Evolutionary conservation across 2,797 vertebrate genomes (phyloP).

Genomic region (Rachycentron canadum): DNA sequence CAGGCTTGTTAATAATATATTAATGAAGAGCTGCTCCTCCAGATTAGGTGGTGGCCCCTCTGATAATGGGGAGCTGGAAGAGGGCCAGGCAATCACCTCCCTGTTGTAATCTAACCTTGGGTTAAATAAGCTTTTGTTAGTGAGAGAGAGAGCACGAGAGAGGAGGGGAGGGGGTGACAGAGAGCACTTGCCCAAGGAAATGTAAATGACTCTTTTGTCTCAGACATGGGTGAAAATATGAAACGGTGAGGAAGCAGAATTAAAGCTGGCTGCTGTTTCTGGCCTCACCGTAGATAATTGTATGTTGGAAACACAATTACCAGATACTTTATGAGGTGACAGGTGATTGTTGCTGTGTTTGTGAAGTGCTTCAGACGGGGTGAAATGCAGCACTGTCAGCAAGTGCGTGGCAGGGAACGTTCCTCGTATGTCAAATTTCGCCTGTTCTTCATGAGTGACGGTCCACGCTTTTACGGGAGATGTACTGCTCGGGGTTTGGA

Average conservation of each 20-base stretch:
- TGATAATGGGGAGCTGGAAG: constrained; percentile 92
- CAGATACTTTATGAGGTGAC: constrained; percentile 66
- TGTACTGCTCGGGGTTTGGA: constrained; percentile 58
- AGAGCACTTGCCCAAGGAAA: constrained; percentile 74
- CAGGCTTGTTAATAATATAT: constrained; percentile 95
- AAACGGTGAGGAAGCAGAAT: constrained; percentile 60
- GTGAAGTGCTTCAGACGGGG: constrained; percentile 61
- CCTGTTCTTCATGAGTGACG: constrained; percentile 58
- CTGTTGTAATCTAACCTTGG: constrained; percentile 89
- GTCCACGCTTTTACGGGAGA: constrained; percentile 50
- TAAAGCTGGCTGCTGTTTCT: constrained; percentile 46
- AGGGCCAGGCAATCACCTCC: constrained; percentile 89
- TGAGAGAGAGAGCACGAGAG: constrained; percentile 46
- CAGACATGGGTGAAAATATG: constrained; percentile 74
- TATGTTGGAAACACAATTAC: constrained; percentile 69
- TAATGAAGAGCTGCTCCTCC: constrained; percentile 92
- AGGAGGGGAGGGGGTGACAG: constrained; percentile 17
- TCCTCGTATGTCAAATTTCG: constrained; percentile 66
- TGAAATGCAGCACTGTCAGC: constrained; percentile 66
- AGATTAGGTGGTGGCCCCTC: constrained; percentile 91
- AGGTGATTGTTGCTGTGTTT: constrained; percentile 67
- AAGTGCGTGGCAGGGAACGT: constrained; percentile 55
- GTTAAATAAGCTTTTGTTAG: constrained; percentile 88
- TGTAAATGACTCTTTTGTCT: constrained; percentile 85
- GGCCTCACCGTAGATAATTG: constrained; percentile 53